These are phyloP conservation scores for Chymomyza costata DNA, from an alignment of 1,140 invertebrate species.

Conservation along the genomic window DNA sequence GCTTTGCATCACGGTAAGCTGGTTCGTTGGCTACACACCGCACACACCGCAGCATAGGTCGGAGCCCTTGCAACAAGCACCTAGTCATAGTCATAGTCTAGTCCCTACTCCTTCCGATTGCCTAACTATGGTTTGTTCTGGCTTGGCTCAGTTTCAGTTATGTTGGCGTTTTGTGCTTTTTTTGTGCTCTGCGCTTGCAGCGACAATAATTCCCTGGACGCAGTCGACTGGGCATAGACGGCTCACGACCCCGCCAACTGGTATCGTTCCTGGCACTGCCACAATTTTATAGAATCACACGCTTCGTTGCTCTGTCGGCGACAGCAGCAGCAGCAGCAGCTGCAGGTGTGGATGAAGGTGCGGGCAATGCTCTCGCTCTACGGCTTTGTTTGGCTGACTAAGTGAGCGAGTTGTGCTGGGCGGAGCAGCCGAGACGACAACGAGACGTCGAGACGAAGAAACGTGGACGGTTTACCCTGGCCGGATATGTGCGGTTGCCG, in stretches of 20 bases:
- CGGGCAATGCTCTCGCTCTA: no score
- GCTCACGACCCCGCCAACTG: no score
- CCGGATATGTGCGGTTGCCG: slow-evolving; percentile 66
- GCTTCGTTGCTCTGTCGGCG: slow-evolving; percentile 45
- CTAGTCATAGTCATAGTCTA: no score
- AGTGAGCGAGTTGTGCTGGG: neutral
- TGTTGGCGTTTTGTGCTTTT: slow-evolving; percentile 15
- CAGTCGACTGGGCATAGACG: neutral
- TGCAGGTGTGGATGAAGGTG: no score
- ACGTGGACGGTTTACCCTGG: slow-evolving; percentile 44
- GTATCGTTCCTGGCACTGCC: slow-evolving; percentile 12
- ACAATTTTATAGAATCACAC: slow-evolving; percentile 68
- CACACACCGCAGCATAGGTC: no score
- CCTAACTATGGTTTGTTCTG: slow-evolving; percentile 29
- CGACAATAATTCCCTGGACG: slow-evolving; percentile 48
- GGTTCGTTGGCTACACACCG: no score
- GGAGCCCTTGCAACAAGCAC: no score
- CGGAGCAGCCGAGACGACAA: neutral
- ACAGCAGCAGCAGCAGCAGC: no score
- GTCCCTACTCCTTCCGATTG: no score
- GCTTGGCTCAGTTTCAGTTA: slow-evolving; percentile 30
- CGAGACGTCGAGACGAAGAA: no score
- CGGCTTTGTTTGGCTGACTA: no score
- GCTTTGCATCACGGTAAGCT: no score
- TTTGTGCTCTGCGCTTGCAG: slow-evolving; percentile 36